phyloP scores from a whole-genome alignment of 2,888 invertebrate genomes.

The Trilocha varians region DNA sequence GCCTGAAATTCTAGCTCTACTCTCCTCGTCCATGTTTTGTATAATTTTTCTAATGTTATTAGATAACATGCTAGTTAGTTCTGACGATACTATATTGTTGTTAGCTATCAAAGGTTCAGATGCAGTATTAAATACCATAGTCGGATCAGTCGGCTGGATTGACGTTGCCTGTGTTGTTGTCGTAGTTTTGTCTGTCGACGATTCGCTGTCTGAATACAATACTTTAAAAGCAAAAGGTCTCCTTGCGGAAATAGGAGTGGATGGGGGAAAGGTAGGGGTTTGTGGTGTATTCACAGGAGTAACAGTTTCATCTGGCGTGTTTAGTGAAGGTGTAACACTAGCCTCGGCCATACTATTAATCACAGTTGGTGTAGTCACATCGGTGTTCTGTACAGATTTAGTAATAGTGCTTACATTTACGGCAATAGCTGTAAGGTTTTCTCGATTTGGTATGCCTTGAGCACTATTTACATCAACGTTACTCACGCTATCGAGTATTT shows the following conservation, averaged over 20 bases:
- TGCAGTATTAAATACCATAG: slow-evolving; percentile 67
- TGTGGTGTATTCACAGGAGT: slow-evolving; percentile 43
- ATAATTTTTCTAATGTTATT: slow-evolving; percentile 63
- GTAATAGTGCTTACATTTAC: slow-evolving; percentile 54
- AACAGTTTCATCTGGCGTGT: slow-evolving; percentile 34
- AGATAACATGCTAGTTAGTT: slow-evolving; percentile 71
- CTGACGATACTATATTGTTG: slow-evolving; percentile 62
- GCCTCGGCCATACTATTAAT: slow-evolving; percentile 62
- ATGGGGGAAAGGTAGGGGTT: slow-evolving; percentile 38
- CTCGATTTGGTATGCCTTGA: slow-evolving; percentile 44
- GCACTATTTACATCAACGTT: slow-evolving; percentile 67
- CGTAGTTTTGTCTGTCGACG: slow-evolving; percentile 52
- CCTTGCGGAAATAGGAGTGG: slow-evolving; percentile 58
- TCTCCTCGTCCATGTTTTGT: slow-evolving; percentile 57
- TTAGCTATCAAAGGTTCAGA: slow-evolving; percentile 64
- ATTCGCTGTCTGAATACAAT: slow-evolving; percentile 60
- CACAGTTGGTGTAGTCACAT: slow-evolving; percentile 59
- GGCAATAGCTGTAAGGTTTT: slow-evolving; percentile 38
- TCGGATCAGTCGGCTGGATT: slow-evolving; percentile 54
- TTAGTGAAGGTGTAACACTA: slow-evolving; percentile 52
- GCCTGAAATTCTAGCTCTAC: slow-evolving; percentile 61
- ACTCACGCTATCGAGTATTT: slow-evolving; percentile 68
- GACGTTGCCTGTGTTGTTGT: slow-evolving; percentile 48
- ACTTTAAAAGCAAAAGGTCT: slow-evolving; percentile 67
- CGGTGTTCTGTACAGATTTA: slow-evolving; percentile 67